A percentile compares a stretch with the other conserved stretches of the same genome.
phyloP scores from a whole-genome alignment of 2,797 vertebrate genomes.

The Hydrocynus forskahlii region DNA sequence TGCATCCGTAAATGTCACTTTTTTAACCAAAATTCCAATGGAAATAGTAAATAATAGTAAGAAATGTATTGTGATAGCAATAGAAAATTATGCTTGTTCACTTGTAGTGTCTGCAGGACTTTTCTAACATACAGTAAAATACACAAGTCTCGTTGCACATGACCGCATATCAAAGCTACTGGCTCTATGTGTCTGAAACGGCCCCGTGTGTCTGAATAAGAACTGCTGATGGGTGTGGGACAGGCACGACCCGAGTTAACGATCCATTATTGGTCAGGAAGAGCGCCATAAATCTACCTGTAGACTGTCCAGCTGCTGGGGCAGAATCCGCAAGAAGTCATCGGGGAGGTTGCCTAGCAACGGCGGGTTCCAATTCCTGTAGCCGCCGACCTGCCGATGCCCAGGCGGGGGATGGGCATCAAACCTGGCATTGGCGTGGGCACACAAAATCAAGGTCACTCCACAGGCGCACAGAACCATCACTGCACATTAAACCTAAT shows the following conservation, averaged over 20 bases:
- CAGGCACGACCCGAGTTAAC: neutral
- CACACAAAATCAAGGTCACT: constrained; percentile 20
- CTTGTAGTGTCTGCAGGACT: too few species aligned
- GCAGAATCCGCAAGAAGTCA: constrained; percentile 92
- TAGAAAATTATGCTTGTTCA: too few species aligned
- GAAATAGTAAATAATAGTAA: too few species aligned
- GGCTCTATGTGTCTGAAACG: too few species aligned
- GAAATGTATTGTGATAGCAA: too few species aligned
- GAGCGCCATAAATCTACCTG: constrained; percentile 43
- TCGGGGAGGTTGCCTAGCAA: constrained; percentile 93
- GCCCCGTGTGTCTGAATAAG: neutral
- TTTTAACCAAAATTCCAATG: too few species aligned
- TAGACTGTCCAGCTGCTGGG: constrained; percentile 82
- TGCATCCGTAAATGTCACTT: too few species aligned
- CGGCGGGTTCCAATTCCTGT: constrained; percentile 93
- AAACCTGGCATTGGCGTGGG: constrained; percentile 70
- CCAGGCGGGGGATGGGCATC: constrained; percentile 74
- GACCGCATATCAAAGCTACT: neutral
- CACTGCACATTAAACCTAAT: neutral
- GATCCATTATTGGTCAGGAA: constrained; percentile 1
- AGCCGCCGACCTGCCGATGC: constrained; percentile 74
- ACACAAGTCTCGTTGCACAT: too few species aligned
- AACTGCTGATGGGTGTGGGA: neutral
- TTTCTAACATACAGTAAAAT: too few species aligned
- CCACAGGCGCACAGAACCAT: constrained; percentile 1